These are phyloP conservation scores for Galleria mellonella DNA, from an alignment of 1,140 invertebrate species.

Conservation along the genomic window DNA sequence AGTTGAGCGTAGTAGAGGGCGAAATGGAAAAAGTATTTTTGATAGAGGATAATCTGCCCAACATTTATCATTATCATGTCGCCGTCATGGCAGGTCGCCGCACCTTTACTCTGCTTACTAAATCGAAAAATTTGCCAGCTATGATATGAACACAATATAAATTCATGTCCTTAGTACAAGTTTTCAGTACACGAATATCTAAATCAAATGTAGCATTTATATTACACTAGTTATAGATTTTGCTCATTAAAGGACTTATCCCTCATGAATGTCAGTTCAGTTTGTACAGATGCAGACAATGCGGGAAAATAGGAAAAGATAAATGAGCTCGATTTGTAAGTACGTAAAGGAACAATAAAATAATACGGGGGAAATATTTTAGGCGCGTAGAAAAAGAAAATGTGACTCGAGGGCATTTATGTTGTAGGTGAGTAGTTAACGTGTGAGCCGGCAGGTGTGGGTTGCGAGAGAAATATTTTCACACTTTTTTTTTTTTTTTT, in stretches of 20 bases:
- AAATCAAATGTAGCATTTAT: no score
- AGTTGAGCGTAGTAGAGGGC: conserved; percentile 16
- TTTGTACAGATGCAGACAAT: not conserved
- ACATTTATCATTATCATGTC: conserved; percentile 64
- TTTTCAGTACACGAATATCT: not conserved
- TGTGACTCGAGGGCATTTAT: conserved; percentile 36
- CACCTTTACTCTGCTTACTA: conserved; percentile 32
- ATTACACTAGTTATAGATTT: not conserved
- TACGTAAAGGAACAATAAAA: conserved; percentile 24
- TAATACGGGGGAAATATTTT: conserved; percentile 14
- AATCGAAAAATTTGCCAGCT: conserved; percentile 27
- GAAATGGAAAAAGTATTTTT: conserved; percentile 51
- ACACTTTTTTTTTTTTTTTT: conserved; percentile 14
- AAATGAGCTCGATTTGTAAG: conserved; percentile 12
- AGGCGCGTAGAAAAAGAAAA: conserved; percentile 24
- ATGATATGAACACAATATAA: conserved; percentile 5
- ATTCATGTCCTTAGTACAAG: conserved; percentile 1
- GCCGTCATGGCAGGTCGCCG: conserved; percentile 35
- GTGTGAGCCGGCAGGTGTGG: conserved; percentile 32
- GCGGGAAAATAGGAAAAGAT: conserved; percentile 2
- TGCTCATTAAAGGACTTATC: conserved; percentile 2
- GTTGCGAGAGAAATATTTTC: conserved; percentile 18
- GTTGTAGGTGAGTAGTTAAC: conserved; percentile 25
- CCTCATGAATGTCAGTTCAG: not conserved
- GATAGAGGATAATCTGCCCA: conserved; percentile 37